These are phyloP conservation scores for Brenthis daphne DNA, from an alignment of 2,888 invertebrate genomes.

Conservation along the genomic window DNA sequence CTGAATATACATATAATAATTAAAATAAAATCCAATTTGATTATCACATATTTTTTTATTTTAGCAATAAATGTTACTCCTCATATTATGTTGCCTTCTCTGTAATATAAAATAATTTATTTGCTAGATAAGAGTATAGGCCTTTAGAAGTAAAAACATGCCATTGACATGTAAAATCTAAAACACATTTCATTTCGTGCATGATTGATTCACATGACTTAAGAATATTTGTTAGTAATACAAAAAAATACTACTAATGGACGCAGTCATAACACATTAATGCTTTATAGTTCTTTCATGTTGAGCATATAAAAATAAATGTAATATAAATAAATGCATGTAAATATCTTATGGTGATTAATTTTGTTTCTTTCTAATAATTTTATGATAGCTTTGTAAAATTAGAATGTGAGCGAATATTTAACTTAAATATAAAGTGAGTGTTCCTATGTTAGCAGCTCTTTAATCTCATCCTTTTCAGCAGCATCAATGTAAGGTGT, in stretches of 20 bases:
- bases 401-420: conserved; percentile 56
- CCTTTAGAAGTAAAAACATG: conserved; percentile 51
- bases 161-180: conserved; percentile 26
- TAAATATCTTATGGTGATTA: conserved; percentile 70
- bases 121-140: conserved; percentile 70
- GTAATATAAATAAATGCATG: conserved; percentile 78
- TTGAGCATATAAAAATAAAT: conserved; percentile 78
- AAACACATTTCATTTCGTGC: conserved; percentile 37
- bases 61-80: conserved; percentile 73
- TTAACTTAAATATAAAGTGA: conserved; percentile 41
- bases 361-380: conserved; percentile 56
- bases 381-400: conserved; percentile 63
- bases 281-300: conserved; percentile 56
- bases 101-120: conserved; percentile 75
- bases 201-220: conserved; percentile 34
- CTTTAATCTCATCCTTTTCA: conserved; percentile 95
- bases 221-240: conserved; percentile 45
- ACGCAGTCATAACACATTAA: conserved; percentile 60
- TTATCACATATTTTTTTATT: conserved; percentile 51
- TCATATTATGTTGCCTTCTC: conserved; percentile 54
- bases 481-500: conserved; percentile 93
- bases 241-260: conserved; percentile 63
- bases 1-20: neutral
- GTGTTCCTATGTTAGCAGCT: conserved; percentile 79
- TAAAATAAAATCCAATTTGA: conserved; percentile 10